These are phyloP conservation scores for Cynopterus sphinx DNA, from an alignment of 2,797 vertebrate genomes.

Conservation along the genomic window DNA sequence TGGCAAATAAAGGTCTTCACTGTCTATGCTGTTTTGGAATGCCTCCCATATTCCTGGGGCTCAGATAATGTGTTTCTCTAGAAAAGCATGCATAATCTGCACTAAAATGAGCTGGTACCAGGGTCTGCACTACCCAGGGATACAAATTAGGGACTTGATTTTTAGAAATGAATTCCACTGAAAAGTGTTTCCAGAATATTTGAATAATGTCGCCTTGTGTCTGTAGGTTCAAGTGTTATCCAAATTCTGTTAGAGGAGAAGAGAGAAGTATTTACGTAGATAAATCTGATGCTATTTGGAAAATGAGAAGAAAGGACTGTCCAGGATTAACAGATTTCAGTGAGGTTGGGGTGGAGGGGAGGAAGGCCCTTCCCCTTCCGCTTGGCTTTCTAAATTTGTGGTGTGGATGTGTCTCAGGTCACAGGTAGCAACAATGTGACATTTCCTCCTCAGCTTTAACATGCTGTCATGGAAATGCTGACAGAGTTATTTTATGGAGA, in stretches of 20 bases:
- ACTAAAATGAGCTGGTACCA: conserved; percentile 76
- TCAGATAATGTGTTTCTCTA: conserved; percentile 79
- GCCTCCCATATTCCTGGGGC: conserved; percentile 65
- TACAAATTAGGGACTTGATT: conserved; percentile 73
- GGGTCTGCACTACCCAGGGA: conserved; percentile 70
- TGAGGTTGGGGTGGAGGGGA: background rate
- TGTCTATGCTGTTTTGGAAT: conserved; percentile 75
- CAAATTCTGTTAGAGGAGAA: conserved; percentile 15
- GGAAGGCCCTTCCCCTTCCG: background rate
- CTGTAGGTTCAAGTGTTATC: background rate
- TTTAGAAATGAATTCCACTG: conserved; percentile 66
- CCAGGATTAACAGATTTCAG: conserved; percentile 41
- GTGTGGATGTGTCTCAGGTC: background rate
- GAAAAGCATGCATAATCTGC: conserved; percentile 78
- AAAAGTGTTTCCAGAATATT: conserved; percentile 61
- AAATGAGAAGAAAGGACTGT: conserved; percentile 47
- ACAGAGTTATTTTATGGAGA: conserved; percentile 30
- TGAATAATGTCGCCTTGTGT: conserved; percentile 1
- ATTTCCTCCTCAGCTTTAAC: conserved; percentile 13
- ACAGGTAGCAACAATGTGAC: background rate
- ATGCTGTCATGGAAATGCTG: conserved; percentile 51
- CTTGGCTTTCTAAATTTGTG: background rate
- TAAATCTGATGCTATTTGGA: conserved; percentile 17
- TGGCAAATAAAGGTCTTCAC: conserved; percentile 74
- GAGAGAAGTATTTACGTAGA: background rate